Base-by-base conservation (phyloP, 2,113 vertebrate species). In the Pygoscelis antarcticus region DNA sequence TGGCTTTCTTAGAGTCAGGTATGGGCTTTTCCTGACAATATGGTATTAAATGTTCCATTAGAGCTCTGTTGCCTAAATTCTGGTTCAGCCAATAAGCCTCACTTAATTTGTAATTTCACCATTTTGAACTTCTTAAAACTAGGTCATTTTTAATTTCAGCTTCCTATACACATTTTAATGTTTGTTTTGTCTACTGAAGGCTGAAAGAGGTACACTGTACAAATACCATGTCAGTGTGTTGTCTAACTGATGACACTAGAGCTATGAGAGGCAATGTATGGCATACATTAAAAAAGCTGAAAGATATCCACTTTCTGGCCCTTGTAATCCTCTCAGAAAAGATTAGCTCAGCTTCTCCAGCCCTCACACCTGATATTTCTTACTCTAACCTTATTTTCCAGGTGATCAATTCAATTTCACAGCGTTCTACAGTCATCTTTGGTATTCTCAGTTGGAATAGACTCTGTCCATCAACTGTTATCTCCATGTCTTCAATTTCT, bases 351-450 rank as follows among this genome's bases (percentile, higher is more conserved):
- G 62, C 26, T 96, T 93, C 62, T 92, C 14, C 38, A 87, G n/a
- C 55, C 89, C 86, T 90, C 82, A 79, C 72, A 97, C 83, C 74
- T 84, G 66, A 70, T 74, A 90, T 80, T 95, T 94, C 65, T 88
- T 91, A 79, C 65, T 86, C 82, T 97, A 96, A 92, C 74, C 69
- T 88, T 94, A 95, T 98, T 98, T 98, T 97, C 94, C 95, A 98
- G 89, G 60, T 97, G 96, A 97, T 97, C 91, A 97, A 88, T 87
- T 97, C 97, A 96, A 97, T 97, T 98, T 97, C 93, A 95, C 54
- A 94, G 54, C 18, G 0, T 94, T 90, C 66, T 68, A 93, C 90
- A 71, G 60, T 34, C 46, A 5, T 44, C 54, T 95, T 88, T 81
- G 77, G 88, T 96, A 68, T 83, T 96, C 92, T 96, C 65, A 65